Base-by-base conservation (phyloP, 2,113 vertebrate species). In the Istiophorus platypterus region DNA sequence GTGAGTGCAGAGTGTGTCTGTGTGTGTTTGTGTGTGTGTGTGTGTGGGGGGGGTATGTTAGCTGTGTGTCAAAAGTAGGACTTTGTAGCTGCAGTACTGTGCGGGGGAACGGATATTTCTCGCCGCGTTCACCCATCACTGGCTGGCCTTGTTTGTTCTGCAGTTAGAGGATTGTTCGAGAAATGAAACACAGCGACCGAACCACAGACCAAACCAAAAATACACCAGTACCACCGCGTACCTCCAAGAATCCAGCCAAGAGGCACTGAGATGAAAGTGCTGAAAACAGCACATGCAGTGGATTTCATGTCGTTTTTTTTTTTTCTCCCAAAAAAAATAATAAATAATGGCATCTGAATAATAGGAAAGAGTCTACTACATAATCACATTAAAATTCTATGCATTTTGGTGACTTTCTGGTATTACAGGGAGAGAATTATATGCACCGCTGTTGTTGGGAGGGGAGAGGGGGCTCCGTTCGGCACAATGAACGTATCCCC, bases 401-500 rank as follows among this genome's bases (percentile, higher is more conserved):
- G 3, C 5, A 15, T 42, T 42, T 2, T 13, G 11, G 14, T n/a
- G 54, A 11, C 11, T 5, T 54, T 54, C 24, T 54, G 51, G 7
- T 24, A 51, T n/a, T 24, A n/a, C 8, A 54, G 22, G 5, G 12
- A 54, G 24, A 24, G 1, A 20, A 49, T 8, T 20, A 20, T 20
- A 7, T 49, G 20, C 47, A 20, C 37, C 7, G 37, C 37, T 10
- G 10, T 39, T 39, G 7, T 81, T 29, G 2, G 6, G 22, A n/a
- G 8, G 34, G 20, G 18, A 41, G 7, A 3, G 24, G 41, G 34
- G 26, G 68, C 64, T 76, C 52, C 68, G 31, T 81, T 85, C 81
- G 84, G 71, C 82, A 76, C 76, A 86, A 72, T 80, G 86, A 85
- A 85, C 70, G 82, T 76, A 78, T 85, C 76, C 80, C 75, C 29